Conservation (phyloP, 2,113 vertebrate genomes). For the Orthochromis malagaraziensis region DNA sequence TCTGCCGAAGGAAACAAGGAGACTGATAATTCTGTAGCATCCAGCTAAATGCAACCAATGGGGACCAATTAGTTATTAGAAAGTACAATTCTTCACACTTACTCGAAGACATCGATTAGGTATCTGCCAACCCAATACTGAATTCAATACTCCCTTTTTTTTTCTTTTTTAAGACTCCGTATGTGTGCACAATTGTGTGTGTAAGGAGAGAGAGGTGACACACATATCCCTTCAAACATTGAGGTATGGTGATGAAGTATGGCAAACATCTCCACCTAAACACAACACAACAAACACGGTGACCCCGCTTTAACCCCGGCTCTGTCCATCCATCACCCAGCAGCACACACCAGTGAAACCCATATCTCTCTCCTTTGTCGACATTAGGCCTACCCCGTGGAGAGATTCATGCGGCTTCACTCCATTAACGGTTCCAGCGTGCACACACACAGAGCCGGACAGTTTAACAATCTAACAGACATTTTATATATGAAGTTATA, state of each 20-base stretch:
- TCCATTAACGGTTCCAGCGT: slow-evolving; percentile 35
- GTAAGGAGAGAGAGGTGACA: not conserved
- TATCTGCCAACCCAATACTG: slow-evolving; percentile 6
- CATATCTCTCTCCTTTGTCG: slow-evolving; percentile 32
- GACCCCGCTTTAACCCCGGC: slow-evolving; percentile 61
- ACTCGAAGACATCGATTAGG: slow-evolving; percentile 37
- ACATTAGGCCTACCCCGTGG: slow-evolving; percentile 31
- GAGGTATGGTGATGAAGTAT: slow-evolving; percentile 61
- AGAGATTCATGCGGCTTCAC: slow-evolving; percentile 47
- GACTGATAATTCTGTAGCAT: slow-evolving; percentile 2
- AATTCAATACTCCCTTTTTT: not conserved
- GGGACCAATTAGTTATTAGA: slow-evolving; percentile 45
- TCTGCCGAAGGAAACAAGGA: slow-evolving; percentile 19
- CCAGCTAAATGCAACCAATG: slow-evolving; percentile 27
- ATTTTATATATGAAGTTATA: not conserved
- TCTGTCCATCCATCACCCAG: slow-evolving; percentile 64
- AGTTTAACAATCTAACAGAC: not conserved
- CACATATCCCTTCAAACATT: slow-evolving; percentile 34
- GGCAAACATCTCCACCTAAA: slow-evolving; percentile 58
- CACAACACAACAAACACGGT: slow-evolving; percentile 59
- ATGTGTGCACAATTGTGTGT: not conserved
- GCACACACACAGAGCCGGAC: not conserved
- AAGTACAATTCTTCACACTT: slow-evolving; percentile 37
- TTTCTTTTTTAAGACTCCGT: not conserved
- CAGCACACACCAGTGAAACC: slow-evolving; percentile 4